Evolutionary conservation across 92 coral and sea anemone genomes (phyloP).

Genomic region (Heteractis magnifica): DNA sequence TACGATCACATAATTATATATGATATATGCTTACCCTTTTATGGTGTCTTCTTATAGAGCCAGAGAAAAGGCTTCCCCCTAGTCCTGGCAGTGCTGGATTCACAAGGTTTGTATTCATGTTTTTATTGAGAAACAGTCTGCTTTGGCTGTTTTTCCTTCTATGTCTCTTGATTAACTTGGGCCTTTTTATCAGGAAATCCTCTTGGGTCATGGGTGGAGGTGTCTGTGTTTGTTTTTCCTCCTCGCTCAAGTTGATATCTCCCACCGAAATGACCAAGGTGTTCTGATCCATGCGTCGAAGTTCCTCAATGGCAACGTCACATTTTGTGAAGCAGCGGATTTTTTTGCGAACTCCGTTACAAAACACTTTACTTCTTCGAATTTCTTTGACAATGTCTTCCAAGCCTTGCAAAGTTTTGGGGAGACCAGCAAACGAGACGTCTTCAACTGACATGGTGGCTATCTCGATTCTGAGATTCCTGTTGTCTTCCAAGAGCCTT

Average conservation of each 20-base stretch:
- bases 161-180: background rate
- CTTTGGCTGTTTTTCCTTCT: background rate
- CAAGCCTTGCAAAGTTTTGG: constrained; percentile 13
- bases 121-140: background rate
- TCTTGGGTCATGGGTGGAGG: background rate
- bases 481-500: background rate
- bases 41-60: background rate
- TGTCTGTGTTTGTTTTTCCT: background rate
- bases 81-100: background rate
- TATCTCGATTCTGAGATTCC: constrained; percentile 4
- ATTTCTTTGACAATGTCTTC: constrained; percentile 8
- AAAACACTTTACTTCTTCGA: background rate
- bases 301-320: constrained; percentile 20
- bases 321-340: constrained; percentile 23
- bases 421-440: background rate
- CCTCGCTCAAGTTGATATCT: background rate
- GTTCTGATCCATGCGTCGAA: constrained; percentile 4
- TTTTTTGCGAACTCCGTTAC: background rate
- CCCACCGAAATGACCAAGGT: constrained; percentile 18
- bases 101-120: background rate
- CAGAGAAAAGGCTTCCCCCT: background rate
- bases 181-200: background rate
- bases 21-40: background rate
- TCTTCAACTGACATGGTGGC: background rate
- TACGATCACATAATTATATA: too few species aligned